phyloP scores from a whole-genome alignment of 2,797 vertebrate genomes.

The Anabas testudineus region DNA sequence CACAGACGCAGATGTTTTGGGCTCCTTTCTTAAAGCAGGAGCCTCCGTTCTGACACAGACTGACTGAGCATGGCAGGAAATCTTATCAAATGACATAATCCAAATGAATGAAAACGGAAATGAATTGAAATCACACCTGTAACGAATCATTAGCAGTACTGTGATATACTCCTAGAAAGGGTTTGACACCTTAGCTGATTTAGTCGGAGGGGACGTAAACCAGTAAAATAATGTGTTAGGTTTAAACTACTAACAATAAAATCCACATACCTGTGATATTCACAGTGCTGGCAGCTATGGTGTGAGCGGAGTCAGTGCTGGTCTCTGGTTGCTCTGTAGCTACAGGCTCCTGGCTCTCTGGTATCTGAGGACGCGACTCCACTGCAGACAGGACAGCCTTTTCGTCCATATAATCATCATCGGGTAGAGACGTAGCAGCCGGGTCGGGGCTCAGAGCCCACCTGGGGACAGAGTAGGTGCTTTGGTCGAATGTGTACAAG shows the following conservation, averaged over 20 bases:
- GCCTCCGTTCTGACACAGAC: conserved; percentile 88
- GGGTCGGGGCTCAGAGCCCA: conserved; percentile 58
- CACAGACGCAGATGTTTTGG: conserved; percentile 86
- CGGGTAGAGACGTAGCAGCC: conserved; percentile 29
- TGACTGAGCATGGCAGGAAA: conserved; percentile 57
- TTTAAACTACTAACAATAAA: not conserved
- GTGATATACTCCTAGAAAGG: no score
- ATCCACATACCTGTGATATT: conserved; percentile 69
- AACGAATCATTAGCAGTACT: no score
- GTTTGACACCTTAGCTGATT: no score
- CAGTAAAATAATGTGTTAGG: no score
- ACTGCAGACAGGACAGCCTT: not conserved
- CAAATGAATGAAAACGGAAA: no score
- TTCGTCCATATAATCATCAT: conserved; percentile 28
- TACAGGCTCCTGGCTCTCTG: not conserved
- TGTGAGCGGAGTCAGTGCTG: conserved; percentile 4
- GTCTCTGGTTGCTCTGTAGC: conserved; percentile 52
- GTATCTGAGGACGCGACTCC: conserved; percentile 41
- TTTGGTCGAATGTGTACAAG: conserved; percentile 44
- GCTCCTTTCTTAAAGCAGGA: conserved; percentile 86
- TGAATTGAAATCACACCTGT: no score
- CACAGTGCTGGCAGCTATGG: conserved; percentile 55
- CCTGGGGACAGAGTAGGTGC: conserved; percentile 34
- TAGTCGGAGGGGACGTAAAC: no score
- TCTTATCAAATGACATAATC: conserved; percentile 37